phyloP scores from a whole-genome alignment of 2,797 vertebrate genomes.

The Myotis myotis region DNA sequence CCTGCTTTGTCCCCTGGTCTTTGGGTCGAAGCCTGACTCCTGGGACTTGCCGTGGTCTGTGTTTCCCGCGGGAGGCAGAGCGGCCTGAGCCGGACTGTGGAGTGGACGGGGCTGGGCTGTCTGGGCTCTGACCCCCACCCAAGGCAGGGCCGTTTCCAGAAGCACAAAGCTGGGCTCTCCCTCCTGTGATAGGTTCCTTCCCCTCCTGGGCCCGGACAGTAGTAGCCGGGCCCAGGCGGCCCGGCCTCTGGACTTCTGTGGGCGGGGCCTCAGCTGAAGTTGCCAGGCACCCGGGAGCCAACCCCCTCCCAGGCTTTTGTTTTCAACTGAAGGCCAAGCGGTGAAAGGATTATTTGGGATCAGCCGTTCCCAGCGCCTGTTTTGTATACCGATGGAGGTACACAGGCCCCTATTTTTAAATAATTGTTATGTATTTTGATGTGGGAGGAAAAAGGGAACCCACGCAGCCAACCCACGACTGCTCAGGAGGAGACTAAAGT shows the following conservation, averaged over 20 bases:
- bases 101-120: neutral
- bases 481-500: conserved; percentile 41
- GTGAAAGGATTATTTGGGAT: conserved; percentile 67
- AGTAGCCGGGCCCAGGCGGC: neutral
- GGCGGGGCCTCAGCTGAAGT: conserved; percentile 10
- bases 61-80: conserved; percentile 18
- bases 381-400: conserved; percentile 50
- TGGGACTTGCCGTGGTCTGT: neutral
- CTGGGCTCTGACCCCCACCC: neutral
- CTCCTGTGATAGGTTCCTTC: neutral
- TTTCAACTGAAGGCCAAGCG: conserved; percentile 47
- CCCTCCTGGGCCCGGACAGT: neutral
- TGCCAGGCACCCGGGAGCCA: conserved; percentile 43
- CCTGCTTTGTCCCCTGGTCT: neutral
- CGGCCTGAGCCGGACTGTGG: neutral
- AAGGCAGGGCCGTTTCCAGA: neutral
- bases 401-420: conserved; percentile 58
- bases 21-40: neutral
- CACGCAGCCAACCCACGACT: conserved; percentile 22
- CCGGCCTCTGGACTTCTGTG: conserved; percentile 17
- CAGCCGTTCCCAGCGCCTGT: conserved; percentile 62
- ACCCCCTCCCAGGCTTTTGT: conserved; percentile 63
- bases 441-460: conserved; percentile 28
- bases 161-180: neutral
- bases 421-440: conserved; percentile 69